Evolutionary conservation across 2,888 invertebrate genomes (phyloP), one percentile per base, ranked within the genome.

Genomic region (Formica aserva): DNA sequence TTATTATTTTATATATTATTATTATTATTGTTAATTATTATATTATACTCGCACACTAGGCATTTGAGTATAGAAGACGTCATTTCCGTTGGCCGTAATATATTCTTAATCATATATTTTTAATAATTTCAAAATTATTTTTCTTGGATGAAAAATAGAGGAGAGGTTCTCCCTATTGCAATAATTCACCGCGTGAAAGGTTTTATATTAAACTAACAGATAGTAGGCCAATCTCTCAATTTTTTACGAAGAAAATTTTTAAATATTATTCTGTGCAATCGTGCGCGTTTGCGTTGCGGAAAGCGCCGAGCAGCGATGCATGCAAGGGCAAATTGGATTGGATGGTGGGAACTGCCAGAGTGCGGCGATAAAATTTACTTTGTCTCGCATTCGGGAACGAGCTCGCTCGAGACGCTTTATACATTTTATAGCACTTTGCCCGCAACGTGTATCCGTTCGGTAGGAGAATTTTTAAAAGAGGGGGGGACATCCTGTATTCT

Each of bases 301-400:
- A 62, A 75, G 62, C 62, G 35, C 18, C 18, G 63, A 32, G 48
- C 75, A 32, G 18, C 75, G 48, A 15, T 52, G 75, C 65, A 60
- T 76, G 75, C 65, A 48, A 65, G 22, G 65, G 65, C 48, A 76
- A 76, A 76, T 65, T 76, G 75, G 5, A 76, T 76, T 65, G 75
- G 63, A 63, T 22, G 63, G 65, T 65, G 75, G 32, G 65, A 76
- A 75, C 29, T 45, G 75, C 45, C 45, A 11, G 45, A 75, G 75
- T 76, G 65, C 45, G 48, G 75, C 65, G 75, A 76, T 76, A 65
- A 76, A 76, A 76, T 76, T 76, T 76, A 76, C 75, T 76, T 76
- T 76, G 75, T 76, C 65, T 76, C 65, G 65, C 35, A 48, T 76
- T 63, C 35, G 65, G 48, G 63, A 62, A 75, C 45, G 63, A 63